Evolutionary conservation across 2,113 vertebrate species (phyloP).

Genomic region (Odocoileus hemionus): DNA sequence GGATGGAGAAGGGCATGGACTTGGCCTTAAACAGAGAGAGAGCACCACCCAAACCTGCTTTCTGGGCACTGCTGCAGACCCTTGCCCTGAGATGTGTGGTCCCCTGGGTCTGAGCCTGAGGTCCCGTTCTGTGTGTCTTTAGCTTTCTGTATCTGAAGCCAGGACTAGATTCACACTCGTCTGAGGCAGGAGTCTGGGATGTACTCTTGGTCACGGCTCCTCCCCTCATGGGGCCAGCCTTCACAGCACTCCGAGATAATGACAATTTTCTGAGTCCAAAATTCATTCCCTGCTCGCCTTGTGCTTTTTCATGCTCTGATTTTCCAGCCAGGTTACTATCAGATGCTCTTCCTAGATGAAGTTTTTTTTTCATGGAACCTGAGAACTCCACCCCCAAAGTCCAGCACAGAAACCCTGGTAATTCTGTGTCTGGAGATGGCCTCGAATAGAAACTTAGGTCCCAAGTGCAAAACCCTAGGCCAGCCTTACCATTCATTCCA

Average conservation of each 20-base stretch:
- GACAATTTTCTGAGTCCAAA: neutral
- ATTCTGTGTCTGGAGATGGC: neutral
- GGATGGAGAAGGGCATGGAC: neutral
- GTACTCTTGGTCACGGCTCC: fast-evolving
- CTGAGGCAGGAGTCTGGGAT: neutral
- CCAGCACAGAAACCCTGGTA: neutral
- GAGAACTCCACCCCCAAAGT: neutral
- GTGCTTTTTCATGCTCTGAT: neutral
- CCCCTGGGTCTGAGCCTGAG: neutral
- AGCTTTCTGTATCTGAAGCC: neutral
- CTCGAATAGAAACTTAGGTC: neutral
- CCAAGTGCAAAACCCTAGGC: neutral
- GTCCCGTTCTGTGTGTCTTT: neutral
- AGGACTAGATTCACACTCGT: fast-evolving
- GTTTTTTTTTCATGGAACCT: neutral
- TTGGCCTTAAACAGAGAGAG: neutral
- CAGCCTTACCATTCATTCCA: neutral
- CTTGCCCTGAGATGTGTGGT: neutral
- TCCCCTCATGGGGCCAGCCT: neutral
- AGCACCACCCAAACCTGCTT: neutral
- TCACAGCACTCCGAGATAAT: neutral
- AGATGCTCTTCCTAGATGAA: neutral
- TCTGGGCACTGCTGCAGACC: neutral
- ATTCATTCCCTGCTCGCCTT: neutral
- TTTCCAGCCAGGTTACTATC: neutral